Base-by-base conservation (phyloP, 2,888 invertebrate genomes). In the Melanargia galathea region DNA sequence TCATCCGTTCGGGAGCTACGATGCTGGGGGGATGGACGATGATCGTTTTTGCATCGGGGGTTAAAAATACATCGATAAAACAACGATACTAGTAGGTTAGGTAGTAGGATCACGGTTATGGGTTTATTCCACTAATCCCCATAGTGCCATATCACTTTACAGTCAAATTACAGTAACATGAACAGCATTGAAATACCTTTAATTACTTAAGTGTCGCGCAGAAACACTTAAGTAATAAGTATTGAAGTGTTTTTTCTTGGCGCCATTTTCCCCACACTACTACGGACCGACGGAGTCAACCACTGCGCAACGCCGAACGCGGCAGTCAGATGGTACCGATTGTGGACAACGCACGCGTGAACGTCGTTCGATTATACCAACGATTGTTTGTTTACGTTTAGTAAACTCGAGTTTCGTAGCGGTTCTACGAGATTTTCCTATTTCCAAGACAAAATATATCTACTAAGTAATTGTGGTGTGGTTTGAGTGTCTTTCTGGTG, bases 301-400 rank as follows among this genome's bases (percentile, higher is more conserved):
- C 67, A n/a, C 40, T 45, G 60, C 67, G 69, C 67, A 65, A 75
- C 82, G 82, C 82, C 78, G 81, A 71, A 67, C 40, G 8, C 52
- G 52, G 46, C 24, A 52, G 52, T 52, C 35, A 1, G 13, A 35
- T 18, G 35, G 2, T 10, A 33, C 20, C 52, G 33, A 20, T 18
- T 0, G 10, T 0, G 5, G 2, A 20, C 13, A 5, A 13, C 52
- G 35, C 52, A 52, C 35, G 52, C 33, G 33, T 20, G 18, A 0
- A 20, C 20, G 5, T 20, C 6, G 22, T 7, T n/a, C n/a, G n/a
- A 22, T 8, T 46, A 5, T 16, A 10, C 11, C 11, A 10, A 26
- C 51, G 18, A 4, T 10, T 51, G 49, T 33, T 33, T 52, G 33
- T 51, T 51, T 51, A 33, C 33, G 45, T 45, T 10, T 7, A 20